Base-by-base conservation (phyloP, 2,888 invertebrate species). In the Agonum fuliginosum region DNA sequence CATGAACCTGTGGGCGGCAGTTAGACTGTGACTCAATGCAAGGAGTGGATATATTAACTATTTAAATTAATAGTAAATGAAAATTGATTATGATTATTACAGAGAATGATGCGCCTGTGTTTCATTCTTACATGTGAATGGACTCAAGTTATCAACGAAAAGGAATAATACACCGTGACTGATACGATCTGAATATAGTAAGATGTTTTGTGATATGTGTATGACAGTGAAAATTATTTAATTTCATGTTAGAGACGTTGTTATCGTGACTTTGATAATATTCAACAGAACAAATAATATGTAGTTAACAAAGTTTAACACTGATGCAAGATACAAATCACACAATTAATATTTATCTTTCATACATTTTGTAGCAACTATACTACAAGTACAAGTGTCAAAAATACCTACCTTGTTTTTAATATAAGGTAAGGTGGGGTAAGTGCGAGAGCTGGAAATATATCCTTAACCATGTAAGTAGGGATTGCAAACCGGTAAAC, bases 81-180 rank as follows among this genome's bases (percentile, higher is more conserved):
- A 62, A 62, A 30, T 30, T 62, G 58, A 62, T 62, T 62, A 30
- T 30, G 27, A 62, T 62, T 62, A 62, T 62, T 62, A 62, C 12
- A 17, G 46, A 46, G 12, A 62, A 62, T 62, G 58, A 54, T 54
- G 14, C 30, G 17, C 30, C 54, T 62, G 46, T 46, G 8, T 30
- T 20, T 54, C 48, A 24, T 27, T 62, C 27, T 62, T 62, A 19
- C 6, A 17, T 62, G 10, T 62, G 58, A 62, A 62, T 62, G 27
- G 30, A 62, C 8, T 62, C n/a, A 62, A 34, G 58, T 30, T 30
- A 27, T 19, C 27, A 14, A 62, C 58, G 17, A 54, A 62, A 14
- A n/a, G 12, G 6, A 5, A 17, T 46, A 17, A 46, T 3, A 46
- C 10, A 8, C 5, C 30, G 17, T 62, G 30, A 30, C 58, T 22